phyloP scores from a whole-genome alignment of 2,113 vertebrate genomes.

The zebrafish (Danio rerio) region GRCz12tu NC_133193.1:31712001-31712500 shows the following conservation, averaged over 20 bases:
- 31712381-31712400: neutral
- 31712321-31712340: neutral
- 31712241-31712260: conserved; percentile 6
- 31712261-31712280: conserved; percentile 1
- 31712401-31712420: conserved; percentile 4
- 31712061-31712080: neutral
- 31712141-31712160: neutral
- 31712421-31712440: neutral
- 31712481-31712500: conserved; percentile 16
- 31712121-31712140: conserved; percentile 1
- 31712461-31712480: conserved; percentile 8
- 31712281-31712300: neutral
- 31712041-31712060: neutral
- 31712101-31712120: no score
- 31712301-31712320: neutral
- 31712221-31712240: conserved; percentile 18
- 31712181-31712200: conserved; percentile 7
- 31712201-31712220: conserved; percentile 28
- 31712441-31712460: neutral
- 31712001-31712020: neutral
- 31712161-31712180: conserved; percentile 27
- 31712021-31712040: neutral
- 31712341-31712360: neutral
- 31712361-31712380: neutral
- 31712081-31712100: neutral